phyloP scores from a whole-genome alignment of 2,113 vertebrate species.

The Aythya baeri region DNA sequence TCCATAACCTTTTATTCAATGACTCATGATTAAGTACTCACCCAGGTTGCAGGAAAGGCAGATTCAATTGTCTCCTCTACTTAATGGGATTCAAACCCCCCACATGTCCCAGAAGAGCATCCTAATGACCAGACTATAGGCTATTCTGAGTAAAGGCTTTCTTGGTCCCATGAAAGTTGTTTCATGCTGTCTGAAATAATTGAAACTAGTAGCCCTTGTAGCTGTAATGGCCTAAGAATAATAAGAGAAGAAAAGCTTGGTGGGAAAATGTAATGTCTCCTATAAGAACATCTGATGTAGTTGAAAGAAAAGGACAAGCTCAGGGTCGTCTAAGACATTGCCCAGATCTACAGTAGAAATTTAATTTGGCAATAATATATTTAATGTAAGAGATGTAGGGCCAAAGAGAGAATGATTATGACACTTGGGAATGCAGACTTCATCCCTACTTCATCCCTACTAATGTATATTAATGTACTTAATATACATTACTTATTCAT shows the following conservation, averaged over 20 bases:
- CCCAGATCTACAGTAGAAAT: neutral
- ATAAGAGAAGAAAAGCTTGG: conserved; percentile 36
- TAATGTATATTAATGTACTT: neutral
- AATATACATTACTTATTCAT: neutral
- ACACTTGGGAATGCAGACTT: neutral
- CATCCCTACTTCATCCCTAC: neutral
- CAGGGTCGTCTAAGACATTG: conserved; percentile 27
- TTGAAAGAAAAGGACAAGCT: conserved; percentile 34
- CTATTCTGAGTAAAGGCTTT: conserved; percentile 48
- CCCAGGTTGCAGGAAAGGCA: neutral
- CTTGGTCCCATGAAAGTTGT: conserved; percentile 49
- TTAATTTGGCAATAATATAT: conserved; percentile 6
- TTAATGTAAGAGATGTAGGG: neutral
- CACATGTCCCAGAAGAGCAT: conserved; percentile 11
- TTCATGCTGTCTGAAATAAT: conserved; percentile 56
- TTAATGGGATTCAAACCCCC: conserved; percentile 37
- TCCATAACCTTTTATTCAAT: conserved; percentile 26
- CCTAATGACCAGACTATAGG: conserved; percentile 33
- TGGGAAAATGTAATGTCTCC: neutral
- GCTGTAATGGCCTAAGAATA: conserved; percentile 37
- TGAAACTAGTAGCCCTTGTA: conserved; percentile 45
- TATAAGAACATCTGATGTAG: neutral
- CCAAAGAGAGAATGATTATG: neutral
- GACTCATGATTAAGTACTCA: conserved; percentile 34
- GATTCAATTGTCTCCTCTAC: conserved; percentile 25